Evolutionary conservation across 2,888 invertebrate genomes (phyloP).

Genomic region (Mystacides longicornis): DNA sequence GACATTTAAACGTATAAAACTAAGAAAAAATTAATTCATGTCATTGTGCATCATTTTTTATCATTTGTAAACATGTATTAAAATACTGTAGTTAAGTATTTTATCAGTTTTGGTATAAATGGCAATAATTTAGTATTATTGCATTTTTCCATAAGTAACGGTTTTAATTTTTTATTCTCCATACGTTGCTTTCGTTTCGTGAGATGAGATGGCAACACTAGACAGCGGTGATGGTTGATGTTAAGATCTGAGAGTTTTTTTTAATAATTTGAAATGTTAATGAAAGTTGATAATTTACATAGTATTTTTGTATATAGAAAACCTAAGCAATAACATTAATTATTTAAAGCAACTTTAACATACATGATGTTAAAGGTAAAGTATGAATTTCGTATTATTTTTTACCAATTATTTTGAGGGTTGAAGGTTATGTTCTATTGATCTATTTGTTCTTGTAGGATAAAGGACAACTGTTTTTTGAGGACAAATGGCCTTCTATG

Average conservation of each 20-base stretch:
- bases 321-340: not conserved
- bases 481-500: constrained; percentile 96
- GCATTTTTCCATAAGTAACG: too few relatives aligned
- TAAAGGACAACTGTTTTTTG: constrained; percentile 79
- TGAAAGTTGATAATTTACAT: not conserved
- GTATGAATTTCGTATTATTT: not conserved
- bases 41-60: too few relatives aligned
- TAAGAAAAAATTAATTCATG: too few relatives aligned
- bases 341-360: not conserved
- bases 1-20: too few relatives aligned
- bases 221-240: not conserved
- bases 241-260: not conserved
- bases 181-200: too few relatives aligned
- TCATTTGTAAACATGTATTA: too few relatives aligned
- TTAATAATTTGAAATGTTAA: not conserved
- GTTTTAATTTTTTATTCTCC: too few relatives aligned
- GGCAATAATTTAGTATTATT: too few relatives aligned
- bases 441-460: constrained; percentile 45
- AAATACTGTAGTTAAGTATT: too few relatives aligned
- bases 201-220: not conserved
- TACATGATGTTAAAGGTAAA: not conserved
- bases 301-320: not conserved
- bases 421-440: constrained; percentile 20
- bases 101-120: too few relatives aligned
- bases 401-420: not conserved